phyloP scores from a whole-genome alignment of 2,888 invertebrate species.

The Bhutanitis thaidina region DNA sequence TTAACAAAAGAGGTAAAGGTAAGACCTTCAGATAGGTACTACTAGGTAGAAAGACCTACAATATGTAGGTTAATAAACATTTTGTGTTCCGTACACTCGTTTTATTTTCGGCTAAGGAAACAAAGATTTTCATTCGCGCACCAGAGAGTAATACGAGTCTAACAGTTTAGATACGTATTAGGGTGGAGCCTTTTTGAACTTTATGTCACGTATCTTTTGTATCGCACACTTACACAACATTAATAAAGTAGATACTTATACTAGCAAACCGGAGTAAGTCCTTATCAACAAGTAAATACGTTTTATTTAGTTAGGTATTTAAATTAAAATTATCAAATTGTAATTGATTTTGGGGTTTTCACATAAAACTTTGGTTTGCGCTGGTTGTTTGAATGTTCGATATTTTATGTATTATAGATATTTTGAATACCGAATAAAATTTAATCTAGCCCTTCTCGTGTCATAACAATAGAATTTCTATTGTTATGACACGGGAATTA shows the following conservation, averaged over 20 bases:
- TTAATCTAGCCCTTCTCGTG: not conserved
- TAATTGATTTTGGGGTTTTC: constrained; percentile 38
- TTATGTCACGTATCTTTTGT: constrained; percentile 45
- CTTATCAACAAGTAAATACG: constrained; percentile 53
- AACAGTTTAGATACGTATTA: constrained; percentile 42
- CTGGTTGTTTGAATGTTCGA: constrained; percentile 50
- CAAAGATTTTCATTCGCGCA: constrained; percentile 60
- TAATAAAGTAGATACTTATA: constrained; percentile 47
- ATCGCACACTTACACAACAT: constrained; percentile 67
- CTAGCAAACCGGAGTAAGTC: constrained; percentile 71
- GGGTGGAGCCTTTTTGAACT: constrained; percentile 53
- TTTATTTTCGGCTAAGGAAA: constrained; percentile 47
- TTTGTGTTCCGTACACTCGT: constrained; percentile 57
- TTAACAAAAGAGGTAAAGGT: not conserved
- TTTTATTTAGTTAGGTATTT: constrained; percentile 34
- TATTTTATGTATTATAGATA: constrained; percentile 36
- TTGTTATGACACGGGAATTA: no score
- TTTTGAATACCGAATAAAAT: no score
- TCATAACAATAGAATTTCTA: no score
- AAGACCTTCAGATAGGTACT: constrained; percentile 20
- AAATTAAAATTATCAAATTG: no score
- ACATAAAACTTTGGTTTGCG: constrained; percentile 51
- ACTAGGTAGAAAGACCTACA: constrained; percentile 52
- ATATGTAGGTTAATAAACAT: constrained; percentile 69
- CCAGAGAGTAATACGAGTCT: constrained; percentile 39